Base-by-base conservation (phyloP, 2,797 vertebrate genomes). In the Lepus oiostolus region DNA sequence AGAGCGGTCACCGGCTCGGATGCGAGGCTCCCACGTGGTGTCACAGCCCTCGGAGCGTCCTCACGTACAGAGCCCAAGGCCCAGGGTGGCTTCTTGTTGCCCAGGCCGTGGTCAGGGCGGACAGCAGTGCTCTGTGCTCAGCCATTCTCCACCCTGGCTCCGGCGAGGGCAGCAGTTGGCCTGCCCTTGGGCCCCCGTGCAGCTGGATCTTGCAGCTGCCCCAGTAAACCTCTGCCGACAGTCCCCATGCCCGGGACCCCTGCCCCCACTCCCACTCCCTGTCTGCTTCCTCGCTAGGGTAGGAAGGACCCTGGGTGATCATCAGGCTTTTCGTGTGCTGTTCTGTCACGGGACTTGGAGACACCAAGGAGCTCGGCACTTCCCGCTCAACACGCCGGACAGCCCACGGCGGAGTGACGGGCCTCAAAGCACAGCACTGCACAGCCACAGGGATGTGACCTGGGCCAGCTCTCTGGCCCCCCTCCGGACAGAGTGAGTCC, bases 231-330 rank as follows among this genome's bases (percentile, higher is more conserved):
- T 52, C 62, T n/a, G 32, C 88, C 71, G 76, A 13, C 32, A 63
- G 54, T 19, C 54, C 14, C 54, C 13, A 21, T 16, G 54, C 54
- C 54, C 5, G 16, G 24, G 14, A 42, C 2, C 58, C 0, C 0
- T 5, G 19, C 5, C 42, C 62, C 19, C 30, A 19, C 8, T 21
- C 42, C 67, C 10, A 2, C 71, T 42, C 24, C 5, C 74, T 32
- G 47, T 26, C 88, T n/a, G 26, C 38, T 76, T 79, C 54, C 47
- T 76, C 74, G 6, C n/a, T 14, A 58, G n/a, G 32, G n/a, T 14
- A 65, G 28, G 62, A 91, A 85, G 30, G 47, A 7, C 3, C 60
- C 38, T 22, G 13, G 50, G 75, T 72, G n/a, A 38, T 22, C 4
- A 22, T 17, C 11, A 4, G 4, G 14, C 24, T 38, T 74, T 62